These are phyloP conservation scores for Apis dorsata DNA, from an alignment of 1,140 invertebrate genomes.

Conservation along the genomic window DNA sequence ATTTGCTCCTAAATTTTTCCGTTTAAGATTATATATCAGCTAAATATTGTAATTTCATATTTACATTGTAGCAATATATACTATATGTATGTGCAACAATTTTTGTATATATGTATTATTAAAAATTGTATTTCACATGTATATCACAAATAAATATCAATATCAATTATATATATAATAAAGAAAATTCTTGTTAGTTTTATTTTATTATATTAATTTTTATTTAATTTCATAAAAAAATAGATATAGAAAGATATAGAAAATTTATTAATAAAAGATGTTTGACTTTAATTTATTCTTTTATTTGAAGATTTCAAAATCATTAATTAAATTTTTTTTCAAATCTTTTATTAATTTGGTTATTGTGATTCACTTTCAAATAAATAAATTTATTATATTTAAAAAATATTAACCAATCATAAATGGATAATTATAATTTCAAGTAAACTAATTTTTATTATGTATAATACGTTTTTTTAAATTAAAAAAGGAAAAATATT, in stretches of 20 bases:
- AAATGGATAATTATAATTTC: no score
- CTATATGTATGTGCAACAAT: not conserved
- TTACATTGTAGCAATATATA: not conserved
- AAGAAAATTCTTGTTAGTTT: not conserved
- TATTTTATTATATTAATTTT: not conserved
- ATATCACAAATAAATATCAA: not conserved
- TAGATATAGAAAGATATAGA: no score
- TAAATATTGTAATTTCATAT: constrained; percentile 44
- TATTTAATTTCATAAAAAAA: not conserved
- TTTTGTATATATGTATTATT: constrained; percentile 41
- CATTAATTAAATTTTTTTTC: not conserved
- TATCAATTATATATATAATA: not conserved
- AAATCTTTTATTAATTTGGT: not conserved
- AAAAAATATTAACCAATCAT: not conserved
- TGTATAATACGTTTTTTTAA: no score
- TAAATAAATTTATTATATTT: not conserved
- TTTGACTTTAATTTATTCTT: not conserved
- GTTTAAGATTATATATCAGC: constrained; percentile 19
- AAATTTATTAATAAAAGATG: not conserved
- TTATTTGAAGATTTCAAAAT: not conserved
- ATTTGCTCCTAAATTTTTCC: constrained; percentile 42
- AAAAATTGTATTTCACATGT: not conserved
- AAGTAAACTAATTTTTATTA: no score
- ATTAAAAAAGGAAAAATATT: no score
- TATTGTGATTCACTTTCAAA: not conserved